Evolutionary conservation across 2,797 vertebrate genomes (phyloP).

Genomic region (Trematomus bernacchii): DNA sequence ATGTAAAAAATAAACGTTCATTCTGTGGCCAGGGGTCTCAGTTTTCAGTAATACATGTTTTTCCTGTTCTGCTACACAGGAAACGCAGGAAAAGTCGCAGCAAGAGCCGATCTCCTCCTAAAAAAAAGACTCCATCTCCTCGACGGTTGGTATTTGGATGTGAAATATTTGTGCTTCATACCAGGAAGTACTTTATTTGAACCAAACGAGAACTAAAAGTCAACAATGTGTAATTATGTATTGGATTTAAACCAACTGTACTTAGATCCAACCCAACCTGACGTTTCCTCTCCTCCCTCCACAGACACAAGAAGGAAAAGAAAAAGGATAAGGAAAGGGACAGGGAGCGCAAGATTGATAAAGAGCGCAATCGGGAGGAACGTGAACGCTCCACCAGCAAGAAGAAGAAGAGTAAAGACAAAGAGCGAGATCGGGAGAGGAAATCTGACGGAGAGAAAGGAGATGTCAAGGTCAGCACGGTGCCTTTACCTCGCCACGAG

Average conservation of each 20-base stretch:
- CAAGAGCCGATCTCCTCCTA: conserved; percentile 90
- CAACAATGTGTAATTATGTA: neutral
- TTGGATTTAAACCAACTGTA: neutral
- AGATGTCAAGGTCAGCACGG: conserved; percentile 91
- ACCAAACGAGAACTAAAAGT: neutral
- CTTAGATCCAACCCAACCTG: neutral
- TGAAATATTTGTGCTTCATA: neutral
- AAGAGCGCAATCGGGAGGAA: conserved; percentile 86
- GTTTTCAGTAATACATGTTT: neutral
- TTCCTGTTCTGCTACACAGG: conserved; percentile 61
- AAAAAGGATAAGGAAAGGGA: conserved; percentile 97
- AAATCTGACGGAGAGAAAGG: conserved; percentile 92
- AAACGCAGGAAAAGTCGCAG: conserved; percentile 90
- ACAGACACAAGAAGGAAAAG: conserved; percentile 94
- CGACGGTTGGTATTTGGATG: conserved; percentile 85
- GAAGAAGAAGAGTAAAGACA: conserved; percentile 96
- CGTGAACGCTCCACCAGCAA: conserved; percentile 91
- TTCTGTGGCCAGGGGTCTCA: neutral
- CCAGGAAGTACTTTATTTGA: neutral
- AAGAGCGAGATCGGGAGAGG: conserved; percentile 88
- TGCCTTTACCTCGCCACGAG: neutral
- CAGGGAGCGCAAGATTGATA: conserved; percentile 87
- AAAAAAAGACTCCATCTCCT: conserved; percentile 93
- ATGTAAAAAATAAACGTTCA: accelerated
- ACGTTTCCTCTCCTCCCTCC: neutral